Percentiles rank a stretch among this genome's conserved stretches.
Conservation (phyloP, 2,888 invertebrate species). For the Magallana nippona region DNA sequence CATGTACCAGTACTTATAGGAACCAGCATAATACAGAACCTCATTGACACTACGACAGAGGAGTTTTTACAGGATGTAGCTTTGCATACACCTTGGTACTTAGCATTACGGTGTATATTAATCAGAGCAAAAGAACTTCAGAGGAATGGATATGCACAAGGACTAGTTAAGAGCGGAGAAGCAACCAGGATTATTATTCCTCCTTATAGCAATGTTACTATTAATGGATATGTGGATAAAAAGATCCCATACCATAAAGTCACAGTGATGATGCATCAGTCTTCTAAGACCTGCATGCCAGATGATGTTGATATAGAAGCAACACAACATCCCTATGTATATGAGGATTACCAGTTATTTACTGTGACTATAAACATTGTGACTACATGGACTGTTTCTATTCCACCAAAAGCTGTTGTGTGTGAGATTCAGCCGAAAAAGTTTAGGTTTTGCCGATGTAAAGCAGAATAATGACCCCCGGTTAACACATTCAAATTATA, state of each 20-base stretch:
- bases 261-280: background rate
- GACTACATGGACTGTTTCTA: conserved; percentile 18
- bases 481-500: too few relatives aligned
- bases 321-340: background rate
- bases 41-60: background rate
- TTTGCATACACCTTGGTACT: conserved; percentile 39
- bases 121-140: conserved; percentile 3
- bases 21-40: conserved; percentile 23
- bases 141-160: background rate
- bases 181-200: conserved; percentile 6
- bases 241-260: background rate
- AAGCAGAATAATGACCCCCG: too few relatives aligned
- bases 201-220: conserved; percentile 24
- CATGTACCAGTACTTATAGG: background rate
- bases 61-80: conserved; percentile 3
- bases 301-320: conserved; percentile 33
- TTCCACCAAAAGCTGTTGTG: conserved; percentile 27
- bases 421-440: conserved; percentile 44
- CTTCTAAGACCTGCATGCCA: conserved; percentile 2
- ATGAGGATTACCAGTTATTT: background rate
- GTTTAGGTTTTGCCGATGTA: too few relatives aligned
- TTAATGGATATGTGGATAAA: background rate
- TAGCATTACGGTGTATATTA: conserved; percentile 32
- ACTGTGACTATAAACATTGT: conserved; percentile 25
- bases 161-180: conserved; percentile 18